Conservation (phyloP, 1,140 invertebrate species). For the Heliconius melpomene region DNA sequence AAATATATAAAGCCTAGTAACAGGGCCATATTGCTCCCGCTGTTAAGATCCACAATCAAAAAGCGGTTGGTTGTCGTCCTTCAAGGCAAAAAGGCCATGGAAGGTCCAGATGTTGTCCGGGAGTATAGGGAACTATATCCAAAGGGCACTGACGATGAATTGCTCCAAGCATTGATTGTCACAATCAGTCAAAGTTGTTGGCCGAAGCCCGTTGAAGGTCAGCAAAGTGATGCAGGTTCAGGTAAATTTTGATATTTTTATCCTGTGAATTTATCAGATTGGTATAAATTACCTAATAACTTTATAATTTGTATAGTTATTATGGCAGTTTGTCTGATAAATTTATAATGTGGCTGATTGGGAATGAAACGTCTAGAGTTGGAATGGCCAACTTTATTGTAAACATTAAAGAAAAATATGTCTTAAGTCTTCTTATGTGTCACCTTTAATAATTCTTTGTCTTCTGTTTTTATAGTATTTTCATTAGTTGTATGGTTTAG, state of each 20-base stretch:
- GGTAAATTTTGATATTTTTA: conserved; percentile 3
- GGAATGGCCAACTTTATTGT: neutral
- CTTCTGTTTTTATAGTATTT: too few species aligned
- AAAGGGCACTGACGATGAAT: conserved; percentile 14
- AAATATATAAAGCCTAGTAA: conserved; percentile 9
- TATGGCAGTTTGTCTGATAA: conserved; percentile 10
- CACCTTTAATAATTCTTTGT: too few species aligned
- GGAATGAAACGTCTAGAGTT: neutral
- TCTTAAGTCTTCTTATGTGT: neutral
- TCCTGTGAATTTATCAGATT: conserved; percentile 3
- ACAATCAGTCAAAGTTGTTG: conserved; percentile 23
- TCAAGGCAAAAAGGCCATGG: conserved; percentile 9
- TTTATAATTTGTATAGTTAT: neutral
- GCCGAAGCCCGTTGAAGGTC: conserved; percentile 2
- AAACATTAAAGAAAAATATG: neutral
- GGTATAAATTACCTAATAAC: conserved; percentile 7
- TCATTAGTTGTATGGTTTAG: too few species aligned
- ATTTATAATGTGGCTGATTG: neutral
- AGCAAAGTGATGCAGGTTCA: neutral
- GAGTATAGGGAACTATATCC: conserved; percentile 37
- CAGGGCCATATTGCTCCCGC: conserved; percentile 13
- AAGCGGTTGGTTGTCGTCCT: conserved; percentile 28
- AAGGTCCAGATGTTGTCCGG: conserved; percentile 6
- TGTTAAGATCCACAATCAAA: conserved; percentile 22
- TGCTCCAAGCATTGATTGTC: conserved; percentile 23